Evolutionary conservation across 2,888 invertebrate genomes (phyloP).

Genomic region (Muschampia plurimacula): DNA sequence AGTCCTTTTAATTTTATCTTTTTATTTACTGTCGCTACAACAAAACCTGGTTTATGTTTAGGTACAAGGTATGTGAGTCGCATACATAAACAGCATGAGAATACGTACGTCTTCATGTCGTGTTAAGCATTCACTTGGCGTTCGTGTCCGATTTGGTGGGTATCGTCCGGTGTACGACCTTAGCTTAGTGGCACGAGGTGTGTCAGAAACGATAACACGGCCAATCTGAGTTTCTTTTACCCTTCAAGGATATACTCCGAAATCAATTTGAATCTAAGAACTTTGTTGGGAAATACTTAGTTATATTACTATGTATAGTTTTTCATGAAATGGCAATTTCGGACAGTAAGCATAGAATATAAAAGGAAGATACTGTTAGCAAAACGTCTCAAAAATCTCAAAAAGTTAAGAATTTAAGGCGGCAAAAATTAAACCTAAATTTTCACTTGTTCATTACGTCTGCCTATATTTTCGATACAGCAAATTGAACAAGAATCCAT

Average conservation of each 20-base stretch:
- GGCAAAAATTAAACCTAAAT: neutral
- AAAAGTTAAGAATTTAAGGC: neutral
- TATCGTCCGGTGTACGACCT: slow-evolving; percentile 54
- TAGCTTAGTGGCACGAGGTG: slow-evolving; percentile 50
- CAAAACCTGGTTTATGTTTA: slow-evolving; percentile 28
- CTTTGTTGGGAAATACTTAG: neutral
- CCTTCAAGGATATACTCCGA: slow-evolving; percentile 12
- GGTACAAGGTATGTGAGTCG: slow-evolving; percentile 21
- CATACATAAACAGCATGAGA: slow-evolving; percentile 22
- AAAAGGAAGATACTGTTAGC: too few relatives aligned
- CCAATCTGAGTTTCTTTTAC: slow-evolving; percentile 21
- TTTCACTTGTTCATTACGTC: neutral
- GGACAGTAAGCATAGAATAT: neutral
- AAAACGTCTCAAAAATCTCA: neutral
- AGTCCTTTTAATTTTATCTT: slow-evolving; percentile 29
- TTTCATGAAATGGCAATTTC: neutral
- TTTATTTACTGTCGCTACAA: slow-evolving; percentile 28
- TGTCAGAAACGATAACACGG: slow-evolving; percentile 36
- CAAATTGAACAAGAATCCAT: slow-evolving; percentile 24
- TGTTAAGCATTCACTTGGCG: slow-evolving; percentile 38
- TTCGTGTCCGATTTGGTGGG: slow-evolving; percentile 52
- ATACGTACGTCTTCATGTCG: slow-evolving; percentile 5
- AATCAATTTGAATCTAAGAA: slow-evolving; percentile 9
- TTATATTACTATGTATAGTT: neutral
- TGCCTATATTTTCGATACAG: neutral